Conservation (phyloP, 2,888 invertebrate species). For the Troides helena region DNA sequence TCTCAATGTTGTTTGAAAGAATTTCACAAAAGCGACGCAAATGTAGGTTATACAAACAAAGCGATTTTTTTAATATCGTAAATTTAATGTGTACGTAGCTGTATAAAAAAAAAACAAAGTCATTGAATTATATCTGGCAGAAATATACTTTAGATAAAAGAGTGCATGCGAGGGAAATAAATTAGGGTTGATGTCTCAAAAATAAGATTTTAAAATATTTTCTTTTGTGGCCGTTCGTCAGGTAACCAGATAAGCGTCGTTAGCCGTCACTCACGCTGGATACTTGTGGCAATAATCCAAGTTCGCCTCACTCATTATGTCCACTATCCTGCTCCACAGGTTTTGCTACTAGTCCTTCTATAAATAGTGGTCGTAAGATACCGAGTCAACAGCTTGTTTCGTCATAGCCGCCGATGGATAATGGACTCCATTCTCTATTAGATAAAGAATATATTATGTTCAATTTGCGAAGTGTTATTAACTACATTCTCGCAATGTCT, state of each 20-base stretch:
- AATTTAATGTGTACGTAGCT: slow-evolving; percentile 18
- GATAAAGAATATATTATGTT: slow-evolving; percentile 39
- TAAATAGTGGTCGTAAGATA: slow-evolving; percentile 56
- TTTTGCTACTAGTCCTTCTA: slow-evolving; percentile 70
- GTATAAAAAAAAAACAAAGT: slow-evolving; percentile 30
- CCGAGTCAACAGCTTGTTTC: slow-evolving; percentile 39
- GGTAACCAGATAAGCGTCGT: slow-evolving; percentile 42
- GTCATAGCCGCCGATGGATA: slow-evolving; percentile 34
- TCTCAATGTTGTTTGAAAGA: slow-evolving; percentile 16
- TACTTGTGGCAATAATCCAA: slow-evolving; percentile 56
- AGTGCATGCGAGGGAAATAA: slow-evolving; percentile 34
- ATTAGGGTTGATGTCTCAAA: slow-evolving; percentile 35
- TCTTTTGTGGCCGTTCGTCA: slow-evolving; percentile 36
- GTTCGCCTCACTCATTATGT: slow-evolving; percentile 59
- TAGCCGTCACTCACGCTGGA: slow-evolving; percentile 45
- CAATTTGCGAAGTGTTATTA: slow-evolving; percentile 25
- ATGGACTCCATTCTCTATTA: slow-evolving; percentile 31
- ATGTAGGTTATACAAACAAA: slow-evolving; percentile 19
- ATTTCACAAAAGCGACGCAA: slow-evolving; percentile 5
- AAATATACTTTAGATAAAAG: slow-evolving; percentile 36
- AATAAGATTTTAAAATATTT: slow-evolving; percentile 38
- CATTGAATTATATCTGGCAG: slow-evolving; percentile 30
- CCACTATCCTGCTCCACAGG: slow-evolving; percentile 66
- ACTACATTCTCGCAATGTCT: slow-evolving; percentile 33
- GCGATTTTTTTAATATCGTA: slow-evolving; percentile 10